Evolutionary conservation across 2,797 vertebrate species (phyloP).

Genomic region (Echiichthys vipera): DNA sequence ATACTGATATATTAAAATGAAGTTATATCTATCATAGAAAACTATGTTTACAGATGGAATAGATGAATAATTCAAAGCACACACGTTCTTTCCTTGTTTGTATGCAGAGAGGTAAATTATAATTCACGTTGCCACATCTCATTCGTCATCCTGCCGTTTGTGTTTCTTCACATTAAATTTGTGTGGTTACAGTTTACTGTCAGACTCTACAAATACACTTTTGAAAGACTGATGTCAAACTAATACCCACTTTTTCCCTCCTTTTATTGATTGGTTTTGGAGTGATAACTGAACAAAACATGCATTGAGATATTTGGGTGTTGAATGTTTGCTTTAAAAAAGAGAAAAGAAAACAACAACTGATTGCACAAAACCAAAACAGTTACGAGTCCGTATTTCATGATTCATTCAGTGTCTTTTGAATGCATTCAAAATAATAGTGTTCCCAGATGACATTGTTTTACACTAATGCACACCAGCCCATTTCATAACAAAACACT

Average conservation of each 20-base stretch:
- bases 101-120: conserved; percentile 44
- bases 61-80: conserved; percentile 41
- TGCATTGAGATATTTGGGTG: conserved; percentile 27
- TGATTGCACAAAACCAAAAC: conserved; percentile 37
- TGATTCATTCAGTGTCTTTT: conserved; percentile 9
- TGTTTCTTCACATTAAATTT: conserved; percentile 65
- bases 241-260: conserved; percentile 3
- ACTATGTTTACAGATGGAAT: conserved; percentile 48
- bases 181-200: conserved; percentile 48
- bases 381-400: background rate
- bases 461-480: conserved; percentile 18
- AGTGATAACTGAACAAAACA: conserved; percentile 37
- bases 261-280: conserved; percentile 26
- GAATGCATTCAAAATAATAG: conserved; percentile 3
- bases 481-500: conserved; percentile 31
- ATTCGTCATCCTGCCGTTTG: conserved; percentile 36
- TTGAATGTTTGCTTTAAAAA: conserved; percentile 29
- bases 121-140: conserved; percentile 32
- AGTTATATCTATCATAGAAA: conserved; percentile 36
- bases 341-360: conserved; percentile 20
- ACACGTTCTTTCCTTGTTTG: conserved; percentile 28
- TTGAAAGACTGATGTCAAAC: conserved; percentile 58
- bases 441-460: conserved; percentile 16
- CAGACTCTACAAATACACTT: conserved; percentile 40
- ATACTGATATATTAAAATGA: conserved; percentile 26